Base-by-base conservation (phyloP, 92 coral and sea anemone genomes). In the Phenganax stokvisi region DNA sequence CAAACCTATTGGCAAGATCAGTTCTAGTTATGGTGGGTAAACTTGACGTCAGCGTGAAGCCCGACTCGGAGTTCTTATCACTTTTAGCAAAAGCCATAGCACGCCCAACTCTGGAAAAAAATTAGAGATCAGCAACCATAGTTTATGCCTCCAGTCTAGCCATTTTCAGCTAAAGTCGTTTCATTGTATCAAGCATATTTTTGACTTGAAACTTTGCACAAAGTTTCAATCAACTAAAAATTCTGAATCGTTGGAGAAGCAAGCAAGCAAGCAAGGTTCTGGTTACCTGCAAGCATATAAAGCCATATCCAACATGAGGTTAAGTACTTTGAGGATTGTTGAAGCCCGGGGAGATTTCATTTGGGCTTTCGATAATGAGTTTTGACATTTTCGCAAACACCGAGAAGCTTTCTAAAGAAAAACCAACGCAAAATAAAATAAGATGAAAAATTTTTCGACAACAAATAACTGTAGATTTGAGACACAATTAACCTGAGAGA, bases 1-100 rank as follows among this genome's bases (percentile, higher is more conserved):
- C 90, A 60, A 54, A 94, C 98, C 90, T 89, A 86, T 94, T 94
- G 29, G 98, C 98, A 28, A 94, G 90, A 88, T 94, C 98, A 6
- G 98, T 94, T 83, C 89, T 88, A 86, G 82, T 91, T 78, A 94
- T 91, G 15, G 76, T 81, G 51, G 97, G 94, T 62, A 94, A 61
- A 82, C 59, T 20, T 31, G 83, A 79, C 56, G 69, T 79, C 27
- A 87, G 92, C 16, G 86, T 83, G 17, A 87, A 85, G 65, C 82
- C 78, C 51, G 83, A 61, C 3, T 83, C 86, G 20, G 71, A 71
- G 12, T 86, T 71, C 55, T 74, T 73, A 83, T 91, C 90, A 84
- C 89, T 89, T 52, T 87, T 87, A 59, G 89, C 91, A 61, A 90
- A 67, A 20, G 88, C 66, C 17, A 91, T 62, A 54, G 90, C 89